Evolutionary conservation across 2,888 invertebrate species (phyloP).

Genomic region (Agonopterix alstromeriana): DNA sequence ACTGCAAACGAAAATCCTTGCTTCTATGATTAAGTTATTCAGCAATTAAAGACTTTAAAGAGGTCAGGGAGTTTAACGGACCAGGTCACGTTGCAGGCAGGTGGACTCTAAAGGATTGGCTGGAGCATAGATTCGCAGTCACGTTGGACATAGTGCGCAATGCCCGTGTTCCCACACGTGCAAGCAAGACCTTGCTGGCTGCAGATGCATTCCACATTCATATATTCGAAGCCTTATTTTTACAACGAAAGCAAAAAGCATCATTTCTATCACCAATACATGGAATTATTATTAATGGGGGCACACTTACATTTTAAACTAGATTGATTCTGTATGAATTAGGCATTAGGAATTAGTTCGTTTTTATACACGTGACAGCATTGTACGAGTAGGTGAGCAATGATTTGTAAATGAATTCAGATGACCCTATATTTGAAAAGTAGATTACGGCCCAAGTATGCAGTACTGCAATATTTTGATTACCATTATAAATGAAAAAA

Average conservation of each 20-base stretch:
- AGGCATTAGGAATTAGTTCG: no score
- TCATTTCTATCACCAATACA: not conserved
- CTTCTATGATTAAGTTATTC: not conserved
- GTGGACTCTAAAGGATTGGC: constrained; percentile 1
- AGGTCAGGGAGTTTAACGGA: not conserved
- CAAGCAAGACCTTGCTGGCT: constrained; percentile 30
- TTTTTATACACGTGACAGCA: no score
- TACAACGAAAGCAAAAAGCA: constrained; percentile 18
- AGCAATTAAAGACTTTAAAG: not conserved
- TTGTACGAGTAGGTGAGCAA: no score
- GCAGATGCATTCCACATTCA: constrained; percentile 32
- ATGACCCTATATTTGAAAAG: no score
- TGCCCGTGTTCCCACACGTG: constrained; percentile 35
- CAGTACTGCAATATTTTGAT: no score
- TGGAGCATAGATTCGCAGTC: constrained; percentile 12
- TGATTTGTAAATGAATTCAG: no score
- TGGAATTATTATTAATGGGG: constrained; percentile 4
- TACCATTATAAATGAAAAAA: no score
- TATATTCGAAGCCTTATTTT: constrained; percentile 42
- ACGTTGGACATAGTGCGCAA: constrained; percentile 32
- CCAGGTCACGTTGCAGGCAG: constrained; percentile 2
- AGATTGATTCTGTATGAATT: constrained; percentile 7
- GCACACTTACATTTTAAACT: constrained; percentile 24
- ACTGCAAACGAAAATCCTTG: not conserved
- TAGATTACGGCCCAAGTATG: no score